These are phyloP conservation scores for Misgurnus mizolepis DNA, from an alignment of 2,113 vertebrate genomes.

Conservation along the genomic window DNA sequence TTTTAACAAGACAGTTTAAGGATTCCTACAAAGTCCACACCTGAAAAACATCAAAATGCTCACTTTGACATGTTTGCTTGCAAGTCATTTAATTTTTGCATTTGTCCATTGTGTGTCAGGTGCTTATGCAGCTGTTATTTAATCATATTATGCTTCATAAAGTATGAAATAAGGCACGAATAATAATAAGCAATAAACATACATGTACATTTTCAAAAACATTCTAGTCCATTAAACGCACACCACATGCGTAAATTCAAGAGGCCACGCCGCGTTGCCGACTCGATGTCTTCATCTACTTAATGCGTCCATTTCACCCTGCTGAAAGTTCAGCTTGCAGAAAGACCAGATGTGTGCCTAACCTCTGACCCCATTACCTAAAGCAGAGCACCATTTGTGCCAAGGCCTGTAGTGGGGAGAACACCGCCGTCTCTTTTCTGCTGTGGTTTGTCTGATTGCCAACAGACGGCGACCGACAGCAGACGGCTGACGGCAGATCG, in stretches of 20 bases:
- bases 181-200: neutral
- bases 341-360: conserved; percentile 59
- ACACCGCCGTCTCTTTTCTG: conserved; percentile 33
- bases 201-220: too few relatives aligned
- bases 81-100: neutral
- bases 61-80: neutral
- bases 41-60: conserved; percentile 4
- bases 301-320: conserved; percentile 36
- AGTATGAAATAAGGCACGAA: neutral
- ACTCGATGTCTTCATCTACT: conserved; percentile 38
- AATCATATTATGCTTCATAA: neutral
- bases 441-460: conserved; percentile 12
- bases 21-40: neutral
- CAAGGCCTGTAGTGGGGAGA: conserved; percentile 39
- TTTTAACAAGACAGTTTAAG: conserved; percentile 34
- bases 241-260: neutral
- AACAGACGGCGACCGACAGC: conserved; percentile 8
- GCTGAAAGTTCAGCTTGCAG: conserved; percentile 53
- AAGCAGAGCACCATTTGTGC: conserved; percentile 52
- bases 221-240: neutral
- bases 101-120: too few relatives aligned
- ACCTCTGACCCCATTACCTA: conserved; percentile 60
- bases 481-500: neutral
- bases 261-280: neutral
- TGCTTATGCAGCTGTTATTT: too few relatives aligned